Base-by-base conservation (phyloP, 2,797 vertebrate genomes). In the Rhinatrema bivittatum region DNA sequence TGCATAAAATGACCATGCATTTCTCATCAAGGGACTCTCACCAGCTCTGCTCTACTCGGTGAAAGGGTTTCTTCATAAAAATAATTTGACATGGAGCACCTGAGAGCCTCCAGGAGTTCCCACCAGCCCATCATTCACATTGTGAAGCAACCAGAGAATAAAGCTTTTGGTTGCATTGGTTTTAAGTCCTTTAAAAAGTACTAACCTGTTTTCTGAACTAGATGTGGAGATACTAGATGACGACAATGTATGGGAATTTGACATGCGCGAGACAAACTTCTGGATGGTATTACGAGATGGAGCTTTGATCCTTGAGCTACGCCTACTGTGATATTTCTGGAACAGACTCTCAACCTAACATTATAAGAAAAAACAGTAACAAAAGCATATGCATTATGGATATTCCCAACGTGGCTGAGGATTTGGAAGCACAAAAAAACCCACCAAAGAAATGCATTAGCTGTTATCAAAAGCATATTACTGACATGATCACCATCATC, bases 191-290 rank as follows among this genome's bases (percentile, higher is more conserved):
- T 26, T n/a, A 5, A 53, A 48, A 52, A 51, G 57, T 73, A 84
- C 83, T 65, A 53, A 92, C 90, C 90, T 91, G 85, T 85, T 88
- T 72, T 91, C 90, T 57, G 84, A 88, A 70, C 86, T 90, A 76
- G 87, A 88, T 50, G 87, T 76, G 44, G 89, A 87, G 44, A 83
- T 79, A 68, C 77, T 90, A 68, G 88, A 87, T 43, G 85, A 81
- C 55, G 87, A 87, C 56, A 79, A 72, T 49, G 85, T 87, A 76
- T 91, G 89, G 32, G 89, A 88, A 65, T 87, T 89, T 50, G 90
- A 90, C 87, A 93, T 89, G 70, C 90, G 88, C 47, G 88, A 91
- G 35, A 92, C 90, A 74, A 91, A 91, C 79, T 93, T 93, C 82
- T 91, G 88, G 76, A 91, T 91, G 79, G 90, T 91, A 74, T 73